Conservation (phyloP, 1,140 invertebrate genomes). For the Zaprionus camerounensis region DNA sequence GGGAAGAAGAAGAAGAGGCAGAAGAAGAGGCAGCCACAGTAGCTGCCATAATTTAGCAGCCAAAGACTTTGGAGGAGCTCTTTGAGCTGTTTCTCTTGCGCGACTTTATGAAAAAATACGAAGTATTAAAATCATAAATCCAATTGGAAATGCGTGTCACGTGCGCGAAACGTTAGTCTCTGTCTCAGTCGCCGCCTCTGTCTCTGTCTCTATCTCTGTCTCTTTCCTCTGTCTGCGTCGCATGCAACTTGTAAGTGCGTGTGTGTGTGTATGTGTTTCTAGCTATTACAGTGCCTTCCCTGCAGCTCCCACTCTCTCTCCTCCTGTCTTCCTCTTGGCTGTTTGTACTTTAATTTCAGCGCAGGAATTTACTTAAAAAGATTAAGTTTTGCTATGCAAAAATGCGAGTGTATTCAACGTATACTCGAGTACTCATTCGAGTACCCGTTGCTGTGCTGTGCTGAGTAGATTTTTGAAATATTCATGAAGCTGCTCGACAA, state of each 20-base stretch:
- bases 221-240: constrained; percentile 5
- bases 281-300: constrained; percentile 17
- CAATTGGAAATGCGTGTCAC: constrained; percentile 79
- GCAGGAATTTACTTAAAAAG: constrained; percentile 76
- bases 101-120: constrained; percentile 79
- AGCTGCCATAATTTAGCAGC: constrained; percentile 45
- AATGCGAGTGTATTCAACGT: constrained; percentile 14
- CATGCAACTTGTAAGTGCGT: constrained; percentile 40
- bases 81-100: constrained; percentile 35
- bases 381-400: constrained; percentile 77
- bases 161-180: constrained; percentile 78
- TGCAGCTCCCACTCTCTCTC: neutral
- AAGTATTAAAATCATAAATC: constrained; percentile 82
- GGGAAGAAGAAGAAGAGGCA: neutral
- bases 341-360: constrained; percentile 63
- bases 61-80: constrained; percentile 27
- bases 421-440: neutral
- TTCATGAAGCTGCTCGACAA: constrained; percentile 71
- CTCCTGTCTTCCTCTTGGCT: neutral
- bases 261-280: constrained; percentile 19
- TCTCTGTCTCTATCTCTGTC: neutral
- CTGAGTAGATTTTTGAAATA: constrained; percentile 67
- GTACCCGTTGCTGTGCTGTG: constrained; percentile 43
- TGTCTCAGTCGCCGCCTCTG: constrained; percentile 57
- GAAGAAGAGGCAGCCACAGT: constrained; percentile 1